Evolutionary conservation across 2,888 invertebrate species (phyloP), one percentile per base, ranked within the genome.

Genomic region (Drosophila longiperda): DNA sequence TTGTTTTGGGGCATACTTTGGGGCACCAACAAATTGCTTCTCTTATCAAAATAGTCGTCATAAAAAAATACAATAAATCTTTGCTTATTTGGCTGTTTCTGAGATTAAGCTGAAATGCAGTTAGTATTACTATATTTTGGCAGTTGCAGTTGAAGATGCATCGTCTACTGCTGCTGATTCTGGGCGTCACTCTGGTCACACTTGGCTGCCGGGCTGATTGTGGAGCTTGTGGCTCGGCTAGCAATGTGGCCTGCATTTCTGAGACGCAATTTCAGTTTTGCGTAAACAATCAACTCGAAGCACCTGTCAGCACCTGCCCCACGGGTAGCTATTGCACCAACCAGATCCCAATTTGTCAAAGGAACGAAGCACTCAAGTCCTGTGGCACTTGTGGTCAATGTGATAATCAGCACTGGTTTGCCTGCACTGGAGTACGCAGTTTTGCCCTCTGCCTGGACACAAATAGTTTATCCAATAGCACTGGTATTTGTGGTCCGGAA

Each of bases 381-480:
- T 91, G 91, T n/a, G 45, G 34, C 3, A 62, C 61, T 8, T 91
- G 91, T 29, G 73, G 79, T 29, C 65, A 38, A 32, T 91, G 91
- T 63, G 80, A 85, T 50, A 20, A 42, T 0, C 61, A 50, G 20
- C 32, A 61, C 0, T 69, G 65, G 8, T 91, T 90, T 48, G 91
- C 91, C 48, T 91, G 91, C 65, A 86, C 81, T 1, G 80, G 80
- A 0, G 36, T 67, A 6, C 69, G 60, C 20, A 85, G 71, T 0
- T 91, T 78, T 52, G 79, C 83, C 5, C 61, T 91, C 29, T 91
- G 91, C 52, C 54, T 84, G 73, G 89, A 89, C 2, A 60, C 59
- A 23, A 49, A 29, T 2, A 62, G 52, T 0, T 66, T 69, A 1
- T 78, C 79, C 1, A n/a, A 34, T 20, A 50, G 78, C 6, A 57